phyloP scores from a whole-genome alignment of 2,888 invertebrate genomes.

The Therioaphis trifolii region DNA sequence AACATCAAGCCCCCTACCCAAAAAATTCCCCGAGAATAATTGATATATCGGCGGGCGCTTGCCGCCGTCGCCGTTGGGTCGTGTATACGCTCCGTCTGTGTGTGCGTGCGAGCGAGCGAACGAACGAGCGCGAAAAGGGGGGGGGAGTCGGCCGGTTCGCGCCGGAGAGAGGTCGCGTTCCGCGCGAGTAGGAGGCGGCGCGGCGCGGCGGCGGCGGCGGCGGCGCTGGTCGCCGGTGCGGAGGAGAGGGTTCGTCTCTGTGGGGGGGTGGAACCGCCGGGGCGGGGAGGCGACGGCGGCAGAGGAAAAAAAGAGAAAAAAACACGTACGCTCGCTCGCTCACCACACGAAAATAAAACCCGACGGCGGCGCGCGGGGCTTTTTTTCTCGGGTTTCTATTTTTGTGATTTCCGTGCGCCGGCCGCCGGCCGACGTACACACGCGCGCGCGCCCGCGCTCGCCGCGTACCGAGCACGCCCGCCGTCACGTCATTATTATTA shows the following conservation, averaged over 20 bases:
- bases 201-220: background rate
- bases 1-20: constrained; percentile 51
- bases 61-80: constrained; percentile 1
- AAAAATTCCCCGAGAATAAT: constrained; percentile 60
- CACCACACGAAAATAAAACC: constrained; percentile 52
- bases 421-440: background rate
- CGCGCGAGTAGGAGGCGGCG: background rate
- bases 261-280: background rate
- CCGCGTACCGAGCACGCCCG: too few species aligned
- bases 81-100: background rate
- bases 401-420: constrained; percentile 39
- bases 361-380: constrained; percentile 31
- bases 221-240: background rate
- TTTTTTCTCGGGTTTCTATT: constrained; percentile 57
- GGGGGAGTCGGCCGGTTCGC: constrained; percentile 4
- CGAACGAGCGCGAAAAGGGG: background rate
- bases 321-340: background rate
- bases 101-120: background rate
- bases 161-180: background rate
- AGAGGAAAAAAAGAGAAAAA: constrained; percentile 7
- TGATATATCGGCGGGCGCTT: constrained; percentile 48
- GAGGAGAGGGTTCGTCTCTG: background rate
- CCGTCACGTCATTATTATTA: background rate
- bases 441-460: too few species aligned
- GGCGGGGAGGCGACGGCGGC: constrained; percentile 43